Base-by-base conservation (phyloP, 2,797 vertebrate species). In the Labeo calbasu region DNA sequence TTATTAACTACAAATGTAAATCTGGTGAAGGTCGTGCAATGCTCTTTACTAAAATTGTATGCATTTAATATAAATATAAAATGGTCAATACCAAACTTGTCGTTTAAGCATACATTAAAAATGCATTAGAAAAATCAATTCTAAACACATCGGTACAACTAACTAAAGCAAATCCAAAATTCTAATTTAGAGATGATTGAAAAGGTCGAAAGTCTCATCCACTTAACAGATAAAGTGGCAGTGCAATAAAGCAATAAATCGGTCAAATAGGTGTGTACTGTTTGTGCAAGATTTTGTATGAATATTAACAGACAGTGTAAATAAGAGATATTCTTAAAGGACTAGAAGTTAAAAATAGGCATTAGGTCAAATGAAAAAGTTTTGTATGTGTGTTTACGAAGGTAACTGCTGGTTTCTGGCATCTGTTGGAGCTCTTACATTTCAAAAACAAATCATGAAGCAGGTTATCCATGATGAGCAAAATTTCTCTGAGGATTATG, bases 321-420 rank as follows among this genome's bases (percentile, higher is more conserved):
- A 70, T 8, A 70, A 70, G 19, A 55, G 25, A 14, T 6, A 70
- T 53, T 53, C 15, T 8, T 13, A 21, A 48, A 23, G 8, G 12
- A 25, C 48, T 0, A 25, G 7, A 71, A 71, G 12, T 4, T 50
- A 0, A 71, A 15, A 13, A 15, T 0, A 48, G 46, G 17, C 1
- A 25, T 50, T 2, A 2, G 8, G 46, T 72, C 71, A 53, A 73
- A 32, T 32, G 4, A 32, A 53, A 73, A 73, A 0, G 10, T 32
- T 51, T 28, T 23, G 19, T 63, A 2, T 55, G 55, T 77, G 79
- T 76, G 2, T 66, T 1, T 66, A 0, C 84, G 4, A 79, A 95
- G 94, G 92, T 61, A 88, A 95, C 87, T 95, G 94, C 88, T 95
- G 94, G 94, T 94, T 95, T 72, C 90, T 95, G 14, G 94, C 94